Percentiles rank a stretch among this genome's conserved stretches.
Conservation (phyloP, 2,113 vertebrate genomes). For the Chaenocephalus aceratus region DNA sequence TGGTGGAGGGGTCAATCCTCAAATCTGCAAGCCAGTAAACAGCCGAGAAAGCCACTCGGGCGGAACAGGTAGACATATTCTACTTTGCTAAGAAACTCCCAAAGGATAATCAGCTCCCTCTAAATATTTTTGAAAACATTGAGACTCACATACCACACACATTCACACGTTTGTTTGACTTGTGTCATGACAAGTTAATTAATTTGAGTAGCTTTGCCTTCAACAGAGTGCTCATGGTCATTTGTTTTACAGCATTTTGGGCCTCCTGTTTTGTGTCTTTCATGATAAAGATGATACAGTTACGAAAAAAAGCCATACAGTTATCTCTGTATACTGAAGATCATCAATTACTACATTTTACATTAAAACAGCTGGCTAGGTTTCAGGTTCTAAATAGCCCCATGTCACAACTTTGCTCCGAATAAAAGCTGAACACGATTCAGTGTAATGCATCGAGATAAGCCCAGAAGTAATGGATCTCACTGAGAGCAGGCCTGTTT, state of each 20-base stretch:
- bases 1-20: conserved; percentile 25
- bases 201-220: conserved; percentile 13
- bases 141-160: background rate
- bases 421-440: conserved; percentile 71
- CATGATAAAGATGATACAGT: conserved; percentile 4
- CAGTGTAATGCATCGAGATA: conserved; percentile 64
- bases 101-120: conserved; percentile 13
- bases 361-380: conserved; percentile 45
- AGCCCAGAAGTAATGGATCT: conserved; percentile 48
- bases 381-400: conserved; percentile 56
- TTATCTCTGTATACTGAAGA: conserved; percentile 33
- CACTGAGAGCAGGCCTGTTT: conserved; percentile 57
- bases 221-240: background rate
- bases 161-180: conserved; percentile 2
- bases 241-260: background rate
- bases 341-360: conserved; percentile 30
- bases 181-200: background rate
- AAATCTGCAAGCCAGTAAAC: conserved; percentile 36
- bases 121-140: conserved; percentile 23
- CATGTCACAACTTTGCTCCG: conserved; percentile 58
- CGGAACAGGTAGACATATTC: conserved; percentile 36
- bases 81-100: conserved; percentile 7
- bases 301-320: background rate
- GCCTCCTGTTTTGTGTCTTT: conserved; percentile 32
- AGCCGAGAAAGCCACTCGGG: conserved; percentile 18